Percentiles rank a stretch among this genome's conserved stretches.
phyloP scores from a whole-genome alignment of 2,888 invertebrate genomes.

The Eulithis prunata region DNA sequence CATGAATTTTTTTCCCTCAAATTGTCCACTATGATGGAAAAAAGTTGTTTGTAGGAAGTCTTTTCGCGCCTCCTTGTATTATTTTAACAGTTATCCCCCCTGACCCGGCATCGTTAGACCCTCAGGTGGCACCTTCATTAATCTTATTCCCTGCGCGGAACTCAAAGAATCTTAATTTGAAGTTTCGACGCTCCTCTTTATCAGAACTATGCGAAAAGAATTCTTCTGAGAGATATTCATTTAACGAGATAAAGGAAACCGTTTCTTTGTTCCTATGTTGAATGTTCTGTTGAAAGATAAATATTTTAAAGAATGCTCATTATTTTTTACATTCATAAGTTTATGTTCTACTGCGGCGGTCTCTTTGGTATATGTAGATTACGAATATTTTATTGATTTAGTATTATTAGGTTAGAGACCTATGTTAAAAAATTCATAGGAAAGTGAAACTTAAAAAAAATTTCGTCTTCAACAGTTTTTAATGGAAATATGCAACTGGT shows the following conservation, averaged over 20 bases:
- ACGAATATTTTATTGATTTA: neutral
- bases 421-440: no score
- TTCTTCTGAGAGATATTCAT: slow-evolving; percentile 73
- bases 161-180: slow-evolving; percentile 84
- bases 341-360: neutral
- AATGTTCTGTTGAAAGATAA: slow-evolving; percentile 40
- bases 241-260: slow-evolving; percentile 67
- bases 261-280: slow-evolving; percentile 43
- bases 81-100: slow-evolving; percentile 68
- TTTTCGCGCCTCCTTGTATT: slow-evolving; percentile 57
- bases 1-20: neutral
- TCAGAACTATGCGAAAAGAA: slow-evolving; percentile 83
- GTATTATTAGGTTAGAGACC: no score
- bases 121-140: slow-evolving; percentile 82
- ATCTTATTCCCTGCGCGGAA: slow-evolving; percentile 78
- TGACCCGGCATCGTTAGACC: slow-evolving; percentile 70
- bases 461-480: no score
- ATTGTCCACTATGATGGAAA: neutral
- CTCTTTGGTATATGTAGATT: neutral
- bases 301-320: slow-evolving; percentile 30
- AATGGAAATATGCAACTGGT: no score
- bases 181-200: slow-evolving; percentile 81
- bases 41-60: slow-evolving; percentile 11
- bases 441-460: no score
- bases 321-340: slow-evolving; percentile 18